phyloP scores from a whole-genome alignment of 2,888 invertebrate species.

The Dromius quadrimaculatus region DNA sequence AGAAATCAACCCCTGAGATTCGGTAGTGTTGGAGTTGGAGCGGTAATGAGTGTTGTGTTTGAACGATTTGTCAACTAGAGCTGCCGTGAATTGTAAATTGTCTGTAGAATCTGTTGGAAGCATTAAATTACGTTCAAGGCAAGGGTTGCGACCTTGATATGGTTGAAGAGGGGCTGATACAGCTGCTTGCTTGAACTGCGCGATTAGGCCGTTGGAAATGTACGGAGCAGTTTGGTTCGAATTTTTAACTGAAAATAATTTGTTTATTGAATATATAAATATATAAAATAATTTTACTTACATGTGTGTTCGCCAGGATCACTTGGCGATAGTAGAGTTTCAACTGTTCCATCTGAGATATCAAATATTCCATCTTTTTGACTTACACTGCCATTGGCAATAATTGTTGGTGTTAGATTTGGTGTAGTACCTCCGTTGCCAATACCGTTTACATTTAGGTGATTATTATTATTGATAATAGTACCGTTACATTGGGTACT shows the following conservation, averaged over 20 bases:
- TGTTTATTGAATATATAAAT: neutral
- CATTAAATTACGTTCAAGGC: slow-evolving; percentile 81
- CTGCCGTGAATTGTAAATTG: slow-evolving; percentile 68
- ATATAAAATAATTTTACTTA: slow-evolving; percentile 57
- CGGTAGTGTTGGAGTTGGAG: slow-evolving; percentile 61
- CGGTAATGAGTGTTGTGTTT: slow-evolving; percentile 68
- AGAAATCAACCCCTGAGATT: slow-evolving; percentile 68
- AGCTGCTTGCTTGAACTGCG: slow-evolving; percentile 55
- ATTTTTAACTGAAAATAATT: slow-evolving; percentile 69
- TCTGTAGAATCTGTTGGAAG: slow-evolving; percentile 70
- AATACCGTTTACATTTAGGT: slow-evolving; percentile 39
- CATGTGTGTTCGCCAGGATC: slow-evolving; percentile 66
- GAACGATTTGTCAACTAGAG: slow-evolving; percentile 74
- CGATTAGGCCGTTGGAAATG: slow-evolving; percentile 55
- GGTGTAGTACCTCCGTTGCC: slow-evolving; percentile 14
- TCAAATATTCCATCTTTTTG: slow-evolving; percentile 62
- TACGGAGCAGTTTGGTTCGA: slow-evolving; percentile 68
- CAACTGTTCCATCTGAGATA: slow-evolving; percentile 70
- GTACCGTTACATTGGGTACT: slow-evolving; percentile 59
- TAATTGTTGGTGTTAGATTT: slow-evolving; percentile 28
- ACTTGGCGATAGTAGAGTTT: slow-evolving; percentile 73
- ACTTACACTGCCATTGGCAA: slow-evolving; percentile 41
- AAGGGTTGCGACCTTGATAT: slow-evolving; percentile 88
- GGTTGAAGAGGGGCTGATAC: slow-evolving; percentile 75
- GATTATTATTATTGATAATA: slow-evolving; percentile 53